Evolutionary conservation across 2,113 vertebrate species (phyloP), one percentile per base, ranked within the genome.

Genomic region (Montifringilla adamsi): DNA sequence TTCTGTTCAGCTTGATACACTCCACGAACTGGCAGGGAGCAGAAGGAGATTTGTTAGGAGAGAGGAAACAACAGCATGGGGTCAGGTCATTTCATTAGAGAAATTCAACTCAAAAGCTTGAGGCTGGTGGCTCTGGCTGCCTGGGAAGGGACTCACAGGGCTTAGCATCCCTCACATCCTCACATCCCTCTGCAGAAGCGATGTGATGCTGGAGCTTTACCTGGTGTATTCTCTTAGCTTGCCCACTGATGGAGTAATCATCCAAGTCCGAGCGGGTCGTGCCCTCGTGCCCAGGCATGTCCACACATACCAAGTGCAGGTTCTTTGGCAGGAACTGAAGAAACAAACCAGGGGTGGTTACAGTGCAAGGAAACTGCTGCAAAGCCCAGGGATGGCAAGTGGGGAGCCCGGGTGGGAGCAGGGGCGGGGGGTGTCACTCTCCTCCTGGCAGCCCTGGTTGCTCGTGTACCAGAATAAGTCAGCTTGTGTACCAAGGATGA

Each of bases 241-340:
- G 99, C 9, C 99, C 99, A 1, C 97, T 97, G 79, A 99, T 99
- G 94, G 98, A 98, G 94, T 99, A 99, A 96, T 99, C 99, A 19
- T 98, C 98, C 39, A 98, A 85, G 21, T 98, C 97, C 0, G 98
- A 99, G 41, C 99, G 98, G 17, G 98, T 98, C 0, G 99, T 99
- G 10, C 99, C 99, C 78, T 98, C 99, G 0, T 99, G 99, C 41
- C 99, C 99, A 0, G 99, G 99, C 99, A 99, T 99, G 96, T 99
- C 99, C 74, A 99, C 98, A 6, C 99, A 99, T 75, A 99, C 93
- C 97, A 99, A 92, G 70, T 99, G 99, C 77, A 98, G 94, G 85
- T 98, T 98, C 94, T 97, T 98, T 1, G 99, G 99, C 66, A 99
- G 97, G 92, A 98, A 98, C 99, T 99, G 94, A 67, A 72, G 74